Conservation (phyloP, 92 coral and sea anemone genomes). For the Phenganax subtilis region DNA sequence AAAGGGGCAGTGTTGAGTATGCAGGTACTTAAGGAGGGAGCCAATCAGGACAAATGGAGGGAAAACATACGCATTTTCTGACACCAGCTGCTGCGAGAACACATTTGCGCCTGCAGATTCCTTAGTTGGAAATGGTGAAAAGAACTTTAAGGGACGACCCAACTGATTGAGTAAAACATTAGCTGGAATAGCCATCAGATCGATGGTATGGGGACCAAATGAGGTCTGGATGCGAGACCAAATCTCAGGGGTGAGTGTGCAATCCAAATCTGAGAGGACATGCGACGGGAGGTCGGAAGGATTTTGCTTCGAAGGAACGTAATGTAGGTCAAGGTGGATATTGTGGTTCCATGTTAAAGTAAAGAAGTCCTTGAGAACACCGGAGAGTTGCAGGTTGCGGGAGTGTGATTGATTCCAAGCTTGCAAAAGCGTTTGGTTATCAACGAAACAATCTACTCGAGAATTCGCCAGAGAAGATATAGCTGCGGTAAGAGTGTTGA, state of each 20-base stretch:
- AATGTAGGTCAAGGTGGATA: neutral
- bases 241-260: slow-evolving; percentile 30
- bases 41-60: too few species aligned
- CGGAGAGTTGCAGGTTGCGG: neutral
- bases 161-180: too few species aligned
- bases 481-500: slow-evolving; percentile 21
- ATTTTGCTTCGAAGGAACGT: slow-evolving; percentile 41
- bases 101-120: too few species aligned
- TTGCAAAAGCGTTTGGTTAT: neutral
- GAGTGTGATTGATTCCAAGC: neutral
- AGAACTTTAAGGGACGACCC: too few species aligned
- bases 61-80: too few species aligned
- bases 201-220: too few species aligned
- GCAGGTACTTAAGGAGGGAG: too few species aligned
- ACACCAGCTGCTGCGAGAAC: too few species aligned
- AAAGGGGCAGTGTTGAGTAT: too few species aligned
- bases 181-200: too few species aligned
- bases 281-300: slow-evolving; percentile 52
- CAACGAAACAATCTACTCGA: slow-evolving; percentile 12
- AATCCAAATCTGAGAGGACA: slow-evolving; percentile 50
- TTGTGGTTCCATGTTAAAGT: neutral
- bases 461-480: neutral
- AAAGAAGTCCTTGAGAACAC: neutral
- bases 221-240: too few species aligned
- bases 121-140: too few species aligned